Base-by-base conservation (phyloP, 2,113 vertebrate species). In the Limnothrissa miodon region DNA sequence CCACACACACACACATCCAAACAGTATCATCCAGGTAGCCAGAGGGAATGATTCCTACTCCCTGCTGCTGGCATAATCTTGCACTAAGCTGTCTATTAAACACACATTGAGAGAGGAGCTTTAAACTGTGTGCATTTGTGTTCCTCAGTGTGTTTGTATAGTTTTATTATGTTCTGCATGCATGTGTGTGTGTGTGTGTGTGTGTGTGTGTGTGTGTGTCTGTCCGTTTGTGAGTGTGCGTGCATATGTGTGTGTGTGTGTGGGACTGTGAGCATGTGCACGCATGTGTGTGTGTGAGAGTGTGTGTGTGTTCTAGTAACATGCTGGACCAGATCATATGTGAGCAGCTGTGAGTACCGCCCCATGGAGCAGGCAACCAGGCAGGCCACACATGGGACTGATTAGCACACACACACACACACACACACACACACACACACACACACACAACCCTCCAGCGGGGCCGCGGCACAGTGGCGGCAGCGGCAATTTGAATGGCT, bases 401-500 rank as follows among this genome's bases (percentile, higher is more conserved):
- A 92, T 94, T 93, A 93, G 90, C 90, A 93, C 92, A 91, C 83
- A 85, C 86, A 88, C 84, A 84, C 80, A 87, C 83, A 87, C 45
- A 78, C 83, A 81, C 83, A 81, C 79, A 81, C 79, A 74, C 79
- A 83, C 87, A 87, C 83, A 87, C 83, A 83, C 81, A 42, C 10
- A 74, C 66, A 74, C 66, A 74, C 25, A 74, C 25, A 74, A 87
- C 90, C 86, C 89, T 92, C 90, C 92, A 92, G 92, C 89, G 89
- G 91, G 91, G 91, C 90, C 82, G 89, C 91, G 91, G 92, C 92
- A 90, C 70, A 89, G 92, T 92, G 93, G 93, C 92, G 91, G 90
- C 93, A 93, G 89, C 89, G 88, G 92, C 89, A 90, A 92, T 93
- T 93, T 93, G 89, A 93, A 93, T 91, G 92, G 90, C 90, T 93